Base-by-base conservation (phyloP, 23 tunicate species). In the Ciona savignyi region DNA sequence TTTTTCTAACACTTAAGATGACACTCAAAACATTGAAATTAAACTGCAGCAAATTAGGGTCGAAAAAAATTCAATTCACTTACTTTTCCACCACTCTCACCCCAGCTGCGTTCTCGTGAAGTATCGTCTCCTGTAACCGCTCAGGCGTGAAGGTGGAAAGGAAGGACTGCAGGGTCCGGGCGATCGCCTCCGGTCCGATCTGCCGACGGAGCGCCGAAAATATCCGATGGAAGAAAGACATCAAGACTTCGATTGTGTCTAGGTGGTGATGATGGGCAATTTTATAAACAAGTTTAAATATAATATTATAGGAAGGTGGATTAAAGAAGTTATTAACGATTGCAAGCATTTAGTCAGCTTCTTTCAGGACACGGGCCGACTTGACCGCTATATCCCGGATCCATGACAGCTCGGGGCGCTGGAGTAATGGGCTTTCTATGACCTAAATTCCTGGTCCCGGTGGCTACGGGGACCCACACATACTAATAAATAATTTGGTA, bases 71-170 rank as follows among this genome's bases (percentile, higher is more conserved):
- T n/a, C n/a, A 62, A 6, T 25, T 67, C 1, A 74, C 80, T 33
- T 63, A 85, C 77, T 71, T 80, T 29, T 91, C 91, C 24, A 84
- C 80, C 1, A 76, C 97, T 25, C 91, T 51, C 31, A 80, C 91
- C 0, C 97, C 91, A 24, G 90, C 91, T 1, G 65, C 27, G 63
- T 91, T 84, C 61, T 91, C 91, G 32, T 91, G 97, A 62, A 84
- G 74, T 22, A 91, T 80, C 0, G 81, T 91, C 23, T 79, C 70
- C 29, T 89, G 76, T 22, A 89, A 77, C 35, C 77, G 90, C 33
- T 78, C 78, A 19, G 85, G 76, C 0, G 90, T 70, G 63, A 91
- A 91, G 1, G 68, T 72, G 35, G 71, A 51, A 77, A 91, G 64
- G 75, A 91, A 91, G 9, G 77, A 66, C 51, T 85, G 86, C 30